Conservation (phyloP, 1,140 invertebrate genomes). For the Drosophila ironensis region DNA sequence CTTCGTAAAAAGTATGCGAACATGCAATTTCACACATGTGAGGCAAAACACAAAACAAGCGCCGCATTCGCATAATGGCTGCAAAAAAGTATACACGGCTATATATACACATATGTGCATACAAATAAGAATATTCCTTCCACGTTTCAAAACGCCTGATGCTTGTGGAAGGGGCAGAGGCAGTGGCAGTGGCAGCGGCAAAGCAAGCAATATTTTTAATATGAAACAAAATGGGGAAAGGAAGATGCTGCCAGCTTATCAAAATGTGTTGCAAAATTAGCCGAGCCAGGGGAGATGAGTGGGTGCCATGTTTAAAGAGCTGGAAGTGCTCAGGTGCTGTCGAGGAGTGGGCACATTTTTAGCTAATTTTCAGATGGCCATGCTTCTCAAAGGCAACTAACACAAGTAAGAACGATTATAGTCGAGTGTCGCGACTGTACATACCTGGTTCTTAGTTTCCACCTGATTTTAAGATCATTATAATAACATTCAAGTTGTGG, state of each 20-base stretch:
- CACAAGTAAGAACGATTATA: too few relatives aligned
- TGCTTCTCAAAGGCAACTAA: not conserved
- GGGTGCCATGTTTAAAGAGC: constrained; percentile 54
- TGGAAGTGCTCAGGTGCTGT: constrained; percentile 34
- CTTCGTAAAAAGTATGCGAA: constrained; percentile 7
- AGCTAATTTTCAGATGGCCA: constrained; percentile 32
- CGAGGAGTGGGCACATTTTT: not conserved
- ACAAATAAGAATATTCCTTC: too few relatives aligned
- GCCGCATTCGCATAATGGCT: constrained; percentile 63
- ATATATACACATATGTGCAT: too few relatives aligned
- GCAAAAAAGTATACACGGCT: not conserved
- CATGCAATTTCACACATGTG: constrained; percentile 64
- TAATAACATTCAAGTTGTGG: too few relatives aligned
- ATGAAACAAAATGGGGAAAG: constrained; percentile 49
- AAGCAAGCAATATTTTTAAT: constrained; percentile 67
- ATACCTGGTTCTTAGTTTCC: too few relatives aligned
- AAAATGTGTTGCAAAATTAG: constrained; percentile 75
- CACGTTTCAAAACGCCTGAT: not conserved
- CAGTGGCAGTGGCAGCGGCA: not conserved
- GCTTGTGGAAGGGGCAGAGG: not conserved
- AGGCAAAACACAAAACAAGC: constrained; percentile 48
- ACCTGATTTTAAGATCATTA: too few relatives aligned
- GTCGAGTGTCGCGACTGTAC: too few relatives aligned
- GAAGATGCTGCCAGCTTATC: constrained; percentile 51
- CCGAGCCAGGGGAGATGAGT: constrained; percentile 36